Conservation (phyloP, 2,888 invertebrate genomes). For the Lottia scabra region DNA sequence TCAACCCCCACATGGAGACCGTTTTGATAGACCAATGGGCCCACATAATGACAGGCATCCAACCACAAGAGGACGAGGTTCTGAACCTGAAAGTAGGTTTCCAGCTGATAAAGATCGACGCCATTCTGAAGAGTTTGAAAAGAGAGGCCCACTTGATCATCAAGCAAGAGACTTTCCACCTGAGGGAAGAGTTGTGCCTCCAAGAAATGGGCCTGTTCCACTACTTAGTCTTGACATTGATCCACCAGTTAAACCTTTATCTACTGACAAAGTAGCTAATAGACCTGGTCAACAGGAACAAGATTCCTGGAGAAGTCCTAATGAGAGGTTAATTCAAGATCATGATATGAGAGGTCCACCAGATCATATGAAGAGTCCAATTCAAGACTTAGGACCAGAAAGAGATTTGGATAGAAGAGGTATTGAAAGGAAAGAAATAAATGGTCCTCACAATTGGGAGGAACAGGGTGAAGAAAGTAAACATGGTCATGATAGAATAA, state of each 20-base stretch:
- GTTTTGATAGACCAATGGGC: too few relatives aligned
- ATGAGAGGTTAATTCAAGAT: conserved; percentile 13
- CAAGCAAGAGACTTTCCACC: conserved; percentile 10
- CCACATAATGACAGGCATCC: conserved; percentile 15
- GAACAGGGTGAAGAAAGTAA: conserved; percentile 4
- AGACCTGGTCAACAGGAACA: not conserved
- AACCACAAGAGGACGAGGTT: conserved; percentile 2
- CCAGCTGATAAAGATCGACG: conserved; percentile 8
- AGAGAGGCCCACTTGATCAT: conserved; percentile 10
- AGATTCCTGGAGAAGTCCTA: conserved; percentile 14
- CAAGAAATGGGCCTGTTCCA: not conserved
- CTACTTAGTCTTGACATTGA: not conserved
- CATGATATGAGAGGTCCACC: conserved; percentile 12
- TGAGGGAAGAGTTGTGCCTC: not conserved
- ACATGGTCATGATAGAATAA: conserved; percentile 44
- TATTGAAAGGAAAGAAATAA: too few relatives aligned
- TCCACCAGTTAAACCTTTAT: not conserved
- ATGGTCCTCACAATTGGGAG: conserved; percentile 8
- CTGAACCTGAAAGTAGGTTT: not conserved
- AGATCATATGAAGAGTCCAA: conserved; percentile 14
- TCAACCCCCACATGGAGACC: not conserved
- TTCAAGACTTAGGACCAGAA: not conserved
- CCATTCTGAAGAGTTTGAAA: conserved; percentile 12
- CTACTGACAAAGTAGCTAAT: not conserved
- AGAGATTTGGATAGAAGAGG: too few relatives aligned